Conservation (phyloP, 2,888 invertebrate species). For the Lasius fuliginosus region DNA sequence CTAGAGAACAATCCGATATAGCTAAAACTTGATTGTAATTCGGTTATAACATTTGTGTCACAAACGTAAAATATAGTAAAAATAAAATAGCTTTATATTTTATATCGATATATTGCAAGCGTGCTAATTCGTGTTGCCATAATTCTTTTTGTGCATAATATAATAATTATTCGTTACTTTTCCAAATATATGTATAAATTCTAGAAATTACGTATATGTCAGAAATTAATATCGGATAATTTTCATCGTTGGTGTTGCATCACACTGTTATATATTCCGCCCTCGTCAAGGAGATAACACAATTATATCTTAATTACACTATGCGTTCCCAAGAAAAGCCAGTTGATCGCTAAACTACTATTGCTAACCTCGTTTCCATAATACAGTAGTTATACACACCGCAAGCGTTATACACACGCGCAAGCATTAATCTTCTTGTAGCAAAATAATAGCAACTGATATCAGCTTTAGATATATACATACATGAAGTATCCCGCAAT, state of each 20-base stretch:
- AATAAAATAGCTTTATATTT: background rate
- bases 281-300: conserved; percentile 38
- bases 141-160: background rate
- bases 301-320: conserved; percentile 50
- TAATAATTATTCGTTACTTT: conserved; percentile 18
- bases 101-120: background rate
- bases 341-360: conserved; percentile 54
- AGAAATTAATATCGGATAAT: conserved; percentile 46
- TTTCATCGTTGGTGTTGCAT: conserved; percentile 36
- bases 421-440: conserved; percentile 44
- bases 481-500: conserved; percentile 12
- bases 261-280: conserved; percentile 36
- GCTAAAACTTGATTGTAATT: background rate
- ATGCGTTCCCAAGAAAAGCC: conserved; percentile 49
- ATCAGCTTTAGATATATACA: background rate
- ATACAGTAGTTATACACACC: conserved; percentile 36
- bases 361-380: conserved; percentile 39
- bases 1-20: background rate
- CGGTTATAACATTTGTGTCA: background rate
- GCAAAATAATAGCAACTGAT: conserved; percentile 51
- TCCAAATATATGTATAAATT: conserved; percentile 15
- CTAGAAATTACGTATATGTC: conserved; percentile 17
- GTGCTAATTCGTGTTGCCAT: background rate
- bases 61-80: background rate
- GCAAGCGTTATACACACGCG: background rate